A percentile compares a stretch with the other conserved stretches of the same genome.
phyloP scores from a whole-genome alignment of 2,797 vertebrate species.

The Bovichtus variegatus region DNA sequence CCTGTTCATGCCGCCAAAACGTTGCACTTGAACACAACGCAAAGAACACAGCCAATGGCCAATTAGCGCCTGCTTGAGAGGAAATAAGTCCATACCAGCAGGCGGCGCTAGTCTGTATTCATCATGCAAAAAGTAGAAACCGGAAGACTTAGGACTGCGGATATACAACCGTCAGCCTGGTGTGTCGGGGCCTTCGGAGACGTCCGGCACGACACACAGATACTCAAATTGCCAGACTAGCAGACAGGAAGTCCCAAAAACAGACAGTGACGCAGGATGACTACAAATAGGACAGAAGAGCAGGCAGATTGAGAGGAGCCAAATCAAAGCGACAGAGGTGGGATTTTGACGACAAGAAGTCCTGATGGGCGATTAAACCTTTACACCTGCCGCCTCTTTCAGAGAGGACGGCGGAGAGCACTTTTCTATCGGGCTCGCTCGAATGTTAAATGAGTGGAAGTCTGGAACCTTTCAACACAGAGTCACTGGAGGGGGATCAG shows the following conservation, averaged over 20 bases:
- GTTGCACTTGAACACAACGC: no score
- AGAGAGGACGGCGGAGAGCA: conserved; percentile 34
- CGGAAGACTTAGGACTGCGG: no score
- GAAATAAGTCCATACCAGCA: no score
- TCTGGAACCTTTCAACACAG: conserved; percentile 61
- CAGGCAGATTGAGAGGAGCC: conserved; percentile 18
- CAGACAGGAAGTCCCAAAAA: conserved; percentile 3
- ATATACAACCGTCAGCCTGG: no score
- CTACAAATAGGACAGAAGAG: conserved; percentile 2
- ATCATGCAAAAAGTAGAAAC: no score
- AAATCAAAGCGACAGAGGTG: conserved; percentile 42
- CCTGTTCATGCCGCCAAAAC: no score
- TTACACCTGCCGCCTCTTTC: conserved; percentile 37
- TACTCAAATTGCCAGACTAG: not conserved
- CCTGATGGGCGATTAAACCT: conserved; percentile 64
- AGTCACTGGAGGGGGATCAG: not conserved
- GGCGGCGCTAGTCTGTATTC: no score
- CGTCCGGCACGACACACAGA: not conserved
- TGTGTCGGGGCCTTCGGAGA: not conserved
- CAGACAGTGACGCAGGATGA: conserved; percentile 21
- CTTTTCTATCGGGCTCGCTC: conserved; percentile 48
- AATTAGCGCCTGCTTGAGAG: no score
- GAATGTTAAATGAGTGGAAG: conserved; percentile 70
- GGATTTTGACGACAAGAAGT: conserved; percentile 48
- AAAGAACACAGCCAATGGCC: no score